Evolutionary conservation across 2,113 vertebrate species (phyloP), one percentile per base, ranked within the genome.

Genomic region (Alethe castanea): DNA sequence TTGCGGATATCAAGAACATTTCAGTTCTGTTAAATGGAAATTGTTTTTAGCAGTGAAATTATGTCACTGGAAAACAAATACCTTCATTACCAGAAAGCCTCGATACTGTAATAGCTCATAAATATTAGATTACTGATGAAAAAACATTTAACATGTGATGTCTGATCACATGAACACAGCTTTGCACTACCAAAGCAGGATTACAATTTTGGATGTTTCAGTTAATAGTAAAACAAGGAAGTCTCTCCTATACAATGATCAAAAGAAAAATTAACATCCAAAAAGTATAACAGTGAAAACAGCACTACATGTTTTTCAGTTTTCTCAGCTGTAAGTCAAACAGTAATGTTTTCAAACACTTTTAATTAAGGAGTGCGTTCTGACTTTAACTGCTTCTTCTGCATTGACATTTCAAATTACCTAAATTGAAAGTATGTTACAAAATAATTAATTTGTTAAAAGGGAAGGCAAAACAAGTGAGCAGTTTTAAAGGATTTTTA

Each of bases 301-400:
- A 73, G 35, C 8, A 42, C 5, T 28, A 80, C 1, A 48, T 22
- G 18, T 14, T 84, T 91, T 94, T 89, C 31, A 65, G 48, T 67
- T 91, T 96, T 92, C 66, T 91, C 29, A 94, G 82, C 90, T 94
- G 36, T 78, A 77, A 86, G 22, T 92, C 88, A 95, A 95, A 94
- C 53, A 92, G 67, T 22, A 60, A 73, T 38, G 36, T 72, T 96
- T 95, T 76, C 38, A 82, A 97, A 91, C 64, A 95, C 73, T 77
- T 92, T 94, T 84, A 96, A 91, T 54, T 60, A 92, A 90, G 71
- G 78, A 18, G 65, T 86, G 38, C 44, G 89, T 89, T 94, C 64
- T 59, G 42, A 61, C 33, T 95, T 92, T 88, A 95, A 90, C 81
- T 92, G 70, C 66, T 67, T 28, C 54, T 90, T 94, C 88, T 65